Conservation (phyloP, 1,140 invertebrate species). For the Sycophila sp. region DNA sequence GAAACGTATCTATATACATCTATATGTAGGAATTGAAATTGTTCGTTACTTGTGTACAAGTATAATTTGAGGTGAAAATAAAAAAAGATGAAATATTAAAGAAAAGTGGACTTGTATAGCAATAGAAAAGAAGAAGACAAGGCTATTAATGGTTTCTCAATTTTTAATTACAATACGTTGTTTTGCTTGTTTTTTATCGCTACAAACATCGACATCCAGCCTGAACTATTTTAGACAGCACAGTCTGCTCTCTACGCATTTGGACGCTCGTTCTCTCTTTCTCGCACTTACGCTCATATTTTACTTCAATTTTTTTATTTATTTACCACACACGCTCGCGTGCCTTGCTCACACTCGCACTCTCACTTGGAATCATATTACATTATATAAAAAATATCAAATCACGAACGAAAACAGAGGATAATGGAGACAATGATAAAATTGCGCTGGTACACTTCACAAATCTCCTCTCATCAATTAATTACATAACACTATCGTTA, state of each 20-base stretch:
- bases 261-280: constrained; percentile 11
- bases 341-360: constrained; percentile 11
- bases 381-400: constrained; percentile 62
- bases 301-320: neutral
- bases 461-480: constrained; percentile 47
- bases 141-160: constrained; percentile 54
- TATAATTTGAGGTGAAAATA: neutral
- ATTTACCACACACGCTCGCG: constrained; percentile 1
- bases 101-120: neutral
- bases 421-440: constrained; percentile 40
- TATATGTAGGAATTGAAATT: neutral
- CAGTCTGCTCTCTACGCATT: constrained; percentile 55
- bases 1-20: neutral
- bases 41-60: neutral
- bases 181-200: constrained; percentile 55
- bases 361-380: constrained; percentile 49
- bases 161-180: constrained; percentile 64
- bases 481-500: constrained; percentile 62
- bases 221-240: constrained; percentile 65
- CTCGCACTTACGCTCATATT: neutral
- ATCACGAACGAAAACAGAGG: constrained; percentile 61
- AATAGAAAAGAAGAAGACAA: constrained; percentile 30
- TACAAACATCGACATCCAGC: constrained; percentile 66
- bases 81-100: constrained; percentile 28
- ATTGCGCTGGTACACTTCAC: constrained; percentile 35